Evolutionary conservation across 2,888 invertebrate species (phyloP), one percentile per base, ranked within the genome.

Genomic region (Heteromurus nitidus): DNA sequence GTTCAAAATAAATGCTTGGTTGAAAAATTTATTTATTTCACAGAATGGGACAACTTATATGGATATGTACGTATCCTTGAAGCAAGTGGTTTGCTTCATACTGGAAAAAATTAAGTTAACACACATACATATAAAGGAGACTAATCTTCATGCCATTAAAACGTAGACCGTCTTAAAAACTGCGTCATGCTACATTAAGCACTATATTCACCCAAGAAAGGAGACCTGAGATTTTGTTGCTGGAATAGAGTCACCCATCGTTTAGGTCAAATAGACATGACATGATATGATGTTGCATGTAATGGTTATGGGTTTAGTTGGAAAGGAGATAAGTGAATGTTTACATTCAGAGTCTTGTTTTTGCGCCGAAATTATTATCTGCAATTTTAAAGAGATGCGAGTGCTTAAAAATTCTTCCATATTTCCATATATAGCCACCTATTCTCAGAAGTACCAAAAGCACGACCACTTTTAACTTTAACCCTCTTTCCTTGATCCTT

Each of bases 111-210:
- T n/a, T n/a, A n/a, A n/a, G n/a, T n/a, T n/a, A n/a, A n/a, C n/a
- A n/a, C n/a, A n/a, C n/a, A n/a, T n/a, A n/a, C n/a, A n/a, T n/a
- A n/a, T n/a, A n/a, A n/a, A n/a, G n/a, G n/a, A n/a, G n/a, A n/a
- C n/a, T n/a, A n/a, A 60, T 24, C 36, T 65, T 55, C n/a, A 53
- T 55, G 68, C 76, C 76, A 76, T 76, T 76, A 76, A 67, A 68
- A 60, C 26, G 60, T 55, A 58, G 60, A 55, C 50, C 60, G 47
- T 68, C 68, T 76, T 30, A 68, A 31, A 55, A 55, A 28, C 58
- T 55, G 58, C 53, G 74, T 75, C 74, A 75, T 75, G 74, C 74
- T 30, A 65, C 74, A 75, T 75, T 75, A 75, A 75, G n/a, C n/a
- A 28, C 65, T 65, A 30, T 42, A 55, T 24, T 75, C 74, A 62